Evolutionary conservation across 2,113 vertebrate species (phyloP), one percentile per base, ranked within the genome.

Genomic region (Hyaena hyaena): DNA sequence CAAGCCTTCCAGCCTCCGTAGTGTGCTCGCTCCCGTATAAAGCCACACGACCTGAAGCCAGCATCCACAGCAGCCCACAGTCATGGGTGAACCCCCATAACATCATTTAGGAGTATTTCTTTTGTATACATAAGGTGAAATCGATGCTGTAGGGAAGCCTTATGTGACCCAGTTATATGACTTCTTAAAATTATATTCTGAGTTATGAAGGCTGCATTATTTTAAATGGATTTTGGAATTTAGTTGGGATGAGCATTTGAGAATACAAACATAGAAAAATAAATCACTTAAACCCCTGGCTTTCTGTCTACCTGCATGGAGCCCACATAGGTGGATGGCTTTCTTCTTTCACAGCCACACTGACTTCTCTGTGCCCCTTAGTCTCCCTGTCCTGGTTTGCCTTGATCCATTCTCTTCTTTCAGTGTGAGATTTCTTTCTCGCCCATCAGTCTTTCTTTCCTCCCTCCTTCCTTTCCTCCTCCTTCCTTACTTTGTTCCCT

Each of bases 1-100:
- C 95, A 93, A 96, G 79, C 95, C 73, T 69, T 92, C 74, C 93
- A 97, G 73, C 45, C 92, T 95, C 93, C 95, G 85, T 74, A 26
- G n/a, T 94, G 33, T 73, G 15, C 0, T 86, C 81, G 35, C 21
- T 80, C 24, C 17, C 19, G 76, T 73, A 31, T 65, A 88, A 97
- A 97, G 95, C 69, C 0, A 55, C 84, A 89, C 50, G 21, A 14
- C 39, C 83, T 81, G 55, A 58, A 69, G 77, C 33, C 26, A 96
- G 12, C 53, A 24, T 93, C 68, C 43, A 39, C 43, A 88, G 58
- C 93, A 3, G 85, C n/a, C 16, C 4, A 12, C 14, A 26, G 89
- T n/a, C 8, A 33, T 19, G 79, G 1, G 82, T 88, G 86, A 97
- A 50, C 35, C 69, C 50, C 26, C 71, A 39, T 81, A 24, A 90